Evolutionary conservation across 2,797 vertebrate species (phyloP).

Genomic region (Moxostoma hubbsi): DNA sequence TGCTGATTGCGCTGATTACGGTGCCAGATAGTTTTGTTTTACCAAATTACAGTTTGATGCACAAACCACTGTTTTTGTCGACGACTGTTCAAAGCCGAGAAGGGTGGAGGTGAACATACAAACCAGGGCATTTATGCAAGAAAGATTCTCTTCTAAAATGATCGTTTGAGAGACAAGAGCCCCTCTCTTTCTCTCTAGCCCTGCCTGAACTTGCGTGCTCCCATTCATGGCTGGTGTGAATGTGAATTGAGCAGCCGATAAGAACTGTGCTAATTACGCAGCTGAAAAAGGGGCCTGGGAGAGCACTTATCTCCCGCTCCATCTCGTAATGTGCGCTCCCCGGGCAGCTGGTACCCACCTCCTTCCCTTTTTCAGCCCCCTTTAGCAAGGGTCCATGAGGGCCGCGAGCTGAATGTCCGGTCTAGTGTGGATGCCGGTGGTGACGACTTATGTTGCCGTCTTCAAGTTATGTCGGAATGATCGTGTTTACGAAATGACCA

Average conservation of each 20-base stretch:
- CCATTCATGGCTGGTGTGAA: constrained; percentile 79
- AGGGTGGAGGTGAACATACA: constrained; percentile 44
- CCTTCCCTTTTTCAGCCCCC: constrained; percentile 45
- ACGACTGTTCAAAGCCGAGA: constrained; percentile 77
- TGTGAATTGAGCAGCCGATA: constrained; percentile 86
- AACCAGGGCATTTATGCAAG: constrained; percentile 48
- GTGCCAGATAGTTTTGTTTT: constrained; percentile 83
- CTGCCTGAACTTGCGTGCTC: constrained; percentile 58
- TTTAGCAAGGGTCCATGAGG: constrained; percentile 50
- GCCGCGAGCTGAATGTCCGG: constrained; percentile 63
- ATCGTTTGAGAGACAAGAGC: constrained; percentile 70
- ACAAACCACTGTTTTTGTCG: constrained; percentile 87
- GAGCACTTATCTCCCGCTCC: constrained; percentile 87
- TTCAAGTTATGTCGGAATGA: background rate
- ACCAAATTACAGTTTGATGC: constrained; percentile 87
- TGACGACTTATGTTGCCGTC: constrained; percentile 47
- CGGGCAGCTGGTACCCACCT: constrained; percentile 81
- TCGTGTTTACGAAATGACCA: background rate
- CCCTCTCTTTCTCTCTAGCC: constrained; percentile 63
- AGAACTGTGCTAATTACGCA: constrained; percentile 88
- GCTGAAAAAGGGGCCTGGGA: constrained; percentile 85
- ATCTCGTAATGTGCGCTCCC: constrained; percentile 87
- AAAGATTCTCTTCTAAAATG: constrained; percentile 65
- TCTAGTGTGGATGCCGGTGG: constrained; percentile 46
- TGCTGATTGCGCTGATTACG: constrained; percentile 85